Percentiles rank a stretch among this genome's conserved stretches.
Conservation (phyloP, 2,888 invertebrate genomes). For the Ecdyonurus torrentis region DNA sequence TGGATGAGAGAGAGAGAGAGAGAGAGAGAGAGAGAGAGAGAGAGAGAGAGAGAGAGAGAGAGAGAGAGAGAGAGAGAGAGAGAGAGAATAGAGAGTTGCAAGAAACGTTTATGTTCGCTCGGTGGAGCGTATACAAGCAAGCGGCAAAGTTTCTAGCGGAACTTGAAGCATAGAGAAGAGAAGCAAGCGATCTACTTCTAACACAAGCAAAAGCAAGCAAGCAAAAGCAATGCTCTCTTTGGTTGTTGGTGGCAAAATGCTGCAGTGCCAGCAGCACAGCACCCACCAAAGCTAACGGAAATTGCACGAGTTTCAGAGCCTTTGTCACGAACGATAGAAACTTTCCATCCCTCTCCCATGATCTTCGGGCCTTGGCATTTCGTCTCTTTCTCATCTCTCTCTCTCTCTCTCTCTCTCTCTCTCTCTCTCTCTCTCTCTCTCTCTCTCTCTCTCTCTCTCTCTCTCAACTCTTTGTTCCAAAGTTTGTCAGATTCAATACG, state of each 20-base stretch:
- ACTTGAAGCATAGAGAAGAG: too few species aligned
- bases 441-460: conserved; percentile 9
- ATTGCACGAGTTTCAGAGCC: conserved; percentile 22
- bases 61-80: too few species aligned
- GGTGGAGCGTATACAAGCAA: background rate
- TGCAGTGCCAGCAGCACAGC: conserved; percentile 17
- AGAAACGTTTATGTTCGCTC: background rate
- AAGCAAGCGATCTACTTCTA: background rate
- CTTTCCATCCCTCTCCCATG: conserved; percentile 17
- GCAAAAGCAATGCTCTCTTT: background rate
- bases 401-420: conserved; percentile 12
- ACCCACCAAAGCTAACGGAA: conserved; percentile 21
- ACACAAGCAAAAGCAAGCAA: background rate
- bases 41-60: too few species aligned
- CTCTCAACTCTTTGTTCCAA: conserved; percentile 11
- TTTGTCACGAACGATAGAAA: conserved; percentile 16
- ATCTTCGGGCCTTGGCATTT: background rate
- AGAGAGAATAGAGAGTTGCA: background rate
- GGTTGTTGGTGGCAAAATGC: conserved; percentile 5
- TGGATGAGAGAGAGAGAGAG: too few species aligned
- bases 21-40: too few species aligned
- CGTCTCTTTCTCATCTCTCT: conserved; percentile 13
- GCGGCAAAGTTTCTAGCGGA: background rate
- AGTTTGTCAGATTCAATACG: conserved; percentile 17
- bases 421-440: conserved; percentile 9